Percentiles rank a stretch among this genome's conserved stretches.
Conservation (phyloP, 2,797 vertebrate genomes). For the Okamejei kenojei region DNA sequence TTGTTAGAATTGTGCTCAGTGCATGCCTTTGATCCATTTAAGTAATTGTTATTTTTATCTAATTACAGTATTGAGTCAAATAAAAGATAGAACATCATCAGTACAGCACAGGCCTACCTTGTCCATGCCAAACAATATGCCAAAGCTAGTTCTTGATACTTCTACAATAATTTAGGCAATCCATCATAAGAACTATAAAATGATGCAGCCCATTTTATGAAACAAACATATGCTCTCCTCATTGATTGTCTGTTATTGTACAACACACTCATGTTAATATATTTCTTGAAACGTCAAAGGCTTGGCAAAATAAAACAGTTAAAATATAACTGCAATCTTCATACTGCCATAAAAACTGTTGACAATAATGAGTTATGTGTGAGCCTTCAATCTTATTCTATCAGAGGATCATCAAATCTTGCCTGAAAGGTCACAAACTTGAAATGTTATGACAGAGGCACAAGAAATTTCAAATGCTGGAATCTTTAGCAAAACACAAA, state of each 20-base stretch:
- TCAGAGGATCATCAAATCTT: neutral
- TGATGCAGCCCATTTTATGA: neutral
- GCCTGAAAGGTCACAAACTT: no score
- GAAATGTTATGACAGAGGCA: no score
- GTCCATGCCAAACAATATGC: no score
- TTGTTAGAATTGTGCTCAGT: neutral
- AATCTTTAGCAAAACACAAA: no score
- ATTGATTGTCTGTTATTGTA: neutral
- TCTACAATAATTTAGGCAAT: neutral
- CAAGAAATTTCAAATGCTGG: no score
- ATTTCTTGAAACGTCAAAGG: neutral
- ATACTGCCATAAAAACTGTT: neutral
- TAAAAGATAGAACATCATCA: neutral
- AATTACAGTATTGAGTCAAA: neutral
- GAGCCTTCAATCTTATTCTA: neutral
- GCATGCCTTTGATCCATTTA: neutral
- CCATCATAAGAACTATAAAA: neutral
- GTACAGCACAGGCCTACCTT: no score
- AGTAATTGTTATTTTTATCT: neutral
- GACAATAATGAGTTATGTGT: no score
- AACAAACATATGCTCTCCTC: neutral
- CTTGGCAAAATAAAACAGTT: neutral
- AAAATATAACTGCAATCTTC: neutral
- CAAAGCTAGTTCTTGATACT: neutral
- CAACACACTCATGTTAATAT: neutral